phyloP scores from a whole-genome alignment of 2,888 invertebrate species.

The Drosophila mercatorum region DNA sequence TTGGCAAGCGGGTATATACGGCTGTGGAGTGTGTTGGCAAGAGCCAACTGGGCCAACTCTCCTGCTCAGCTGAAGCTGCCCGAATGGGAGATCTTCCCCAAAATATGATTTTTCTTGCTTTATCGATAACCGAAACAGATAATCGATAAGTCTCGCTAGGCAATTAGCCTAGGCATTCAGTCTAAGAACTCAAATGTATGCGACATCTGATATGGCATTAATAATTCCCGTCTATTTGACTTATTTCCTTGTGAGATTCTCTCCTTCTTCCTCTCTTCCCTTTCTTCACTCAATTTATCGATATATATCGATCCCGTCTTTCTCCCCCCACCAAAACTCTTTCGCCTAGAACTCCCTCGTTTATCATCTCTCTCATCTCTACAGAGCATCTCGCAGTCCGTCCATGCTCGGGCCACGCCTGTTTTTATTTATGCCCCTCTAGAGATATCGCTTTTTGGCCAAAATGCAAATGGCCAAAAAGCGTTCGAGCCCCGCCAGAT shows the following conservation, averaged over 20 bases:
- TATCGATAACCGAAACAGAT: background rate
- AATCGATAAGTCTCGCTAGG: background rate
- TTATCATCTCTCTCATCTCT: background rate
- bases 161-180: too few relatives aligned
- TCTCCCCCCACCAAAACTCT: background rate
- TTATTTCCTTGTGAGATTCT: background rate
- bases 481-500: conserved; percentile 39
- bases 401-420: background rate
- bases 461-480: conserved; percentile 69
- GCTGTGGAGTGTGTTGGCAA: background rate
- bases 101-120: background rate
- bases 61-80: background rate
- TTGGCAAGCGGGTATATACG: background rate
- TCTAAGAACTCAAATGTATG: too few relatives aligned
- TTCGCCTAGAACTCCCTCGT: background rate
- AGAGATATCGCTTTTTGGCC: conserved; percentile 47
- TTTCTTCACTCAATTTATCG: background rate
- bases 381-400: background rate
- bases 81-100: background rate
- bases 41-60: background rate
- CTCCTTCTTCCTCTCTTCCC: background rate
- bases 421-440: conserved; percentile 62
- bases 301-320: background rate
- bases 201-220: too few relatives aligned
- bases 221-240: too few relatives aligned